Base-by-base conservation (phyloP, 2,888 invertebrate genomes). In the Aphodius sticticus region DNA sequence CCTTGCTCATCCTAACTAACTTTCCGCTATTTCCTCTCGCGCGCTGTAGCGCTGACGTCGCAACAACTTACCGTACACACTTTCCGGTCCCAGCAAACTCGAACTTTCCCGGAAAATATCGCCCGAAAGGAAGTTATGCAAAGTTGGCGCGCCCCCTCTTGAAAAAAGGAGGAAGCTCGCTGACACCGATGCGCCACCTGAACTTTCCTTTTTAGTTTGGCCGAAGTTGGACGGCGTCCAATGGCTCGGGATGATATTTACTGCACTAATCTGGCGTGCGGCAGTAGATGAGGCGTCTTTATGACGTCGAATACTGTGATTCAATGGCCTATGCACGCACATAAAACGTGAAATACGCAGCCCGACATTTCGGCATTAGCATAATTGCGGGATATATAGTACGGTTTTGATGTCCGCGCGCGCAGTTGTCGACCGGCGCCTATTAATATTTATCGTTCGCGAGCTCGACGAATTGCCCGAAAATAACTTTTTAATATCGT, bases 1-100 rank as follows among this genome's bases (percentile, higher is more conserved):
- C 81, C 82, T 82, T 81, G 80, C 82, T 81, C 82, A 82, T 82
- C 81, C 80, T 79, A 80, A 80, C 83, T 81, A 81, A 82, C 81
- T 82, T 79, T 82, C 72, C 79, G 81, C 80, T 81, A 81, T 77
- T 78, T 78, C 78, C 81, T 77, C 75, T 77, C 69, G 80, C 78
- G 53, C 70, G n/a, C n/a, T n/a, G n/a, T 72, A 69, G 71, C 15
- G 71, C 15, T 53, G 77, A 69, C 76, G 37, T 78, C 77, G 70
- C 80, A 77, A 74, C 80, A 76, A 78, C 78, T 71, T 78, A 72
- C 38, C 35, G 74, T 74, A 36, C 74, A 36, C 37, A 74, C n/a
- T 37, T 74, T 74, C n/a, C 35, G 37, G 37, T 37, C 37, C 9
- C 26, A 15, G 2, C 26, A 26, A 26, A 16, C 74, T 74, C 26